Conservation (phyloP, 2,797 vertebrate species). For the Euphonia xanthogaster region DNA sequence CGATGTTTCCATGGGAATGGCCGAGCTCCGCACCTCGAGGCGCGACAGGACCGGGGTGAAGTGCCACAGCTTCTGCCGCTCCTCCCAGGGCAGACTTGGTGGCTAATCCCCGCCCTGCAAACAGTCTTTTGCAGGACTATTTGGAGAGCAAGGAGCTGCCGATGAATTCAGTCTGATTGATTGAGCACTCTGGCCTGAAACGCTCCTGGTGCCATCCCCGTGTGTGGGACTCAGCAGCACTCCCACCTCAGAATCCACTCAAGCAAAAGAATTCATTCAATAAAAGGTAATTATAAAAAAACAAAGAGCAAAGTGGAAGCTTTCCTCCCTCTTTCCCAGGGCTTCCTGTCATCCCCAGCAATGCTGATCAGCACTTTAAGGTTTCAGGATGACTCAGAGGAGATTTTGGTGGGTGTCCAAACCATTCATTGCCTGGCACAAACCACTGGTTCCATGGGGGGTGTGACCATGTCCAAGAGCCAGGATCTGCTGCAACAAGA, state of each 20-base stretch:
- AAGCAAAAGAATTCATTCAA: background rate
- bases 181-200: background rate
- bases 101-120: background rate
- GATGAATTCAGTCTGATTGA: background rate
- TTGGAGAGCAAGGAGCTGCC: background rate
- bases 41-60: background rate
- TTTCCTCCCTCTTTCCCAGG: background rate
- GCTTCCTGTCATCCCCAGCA: rapidly evolving
- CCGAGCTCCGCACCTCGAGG: rapidly evolving
- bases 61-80: background rate
- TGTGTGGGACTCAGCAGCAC: rapidly evolving
- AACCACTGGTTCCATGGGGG: background rate
- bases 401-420: background rate
- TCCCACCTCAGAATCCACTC: background rate
- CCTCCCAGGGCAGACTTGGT: rapidly evolving
- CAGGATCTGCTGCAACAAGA: background rate
- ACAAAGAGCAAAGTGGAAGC: background rate
- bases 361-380: background rate
- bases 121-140: no score
- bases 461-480: background rate
- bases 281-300: background rate
- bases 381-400: background rate
- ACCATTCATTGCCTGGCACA: background rate
- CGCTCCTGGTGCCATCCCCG: rapidly evolving
- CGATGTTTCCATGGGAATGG: background rate